phyloP scores from a whole-genome alignment of 30 jellyfish, hydroid and myxozoan genomes.

The Hydractinia symbiolongicarpus region DNA sequence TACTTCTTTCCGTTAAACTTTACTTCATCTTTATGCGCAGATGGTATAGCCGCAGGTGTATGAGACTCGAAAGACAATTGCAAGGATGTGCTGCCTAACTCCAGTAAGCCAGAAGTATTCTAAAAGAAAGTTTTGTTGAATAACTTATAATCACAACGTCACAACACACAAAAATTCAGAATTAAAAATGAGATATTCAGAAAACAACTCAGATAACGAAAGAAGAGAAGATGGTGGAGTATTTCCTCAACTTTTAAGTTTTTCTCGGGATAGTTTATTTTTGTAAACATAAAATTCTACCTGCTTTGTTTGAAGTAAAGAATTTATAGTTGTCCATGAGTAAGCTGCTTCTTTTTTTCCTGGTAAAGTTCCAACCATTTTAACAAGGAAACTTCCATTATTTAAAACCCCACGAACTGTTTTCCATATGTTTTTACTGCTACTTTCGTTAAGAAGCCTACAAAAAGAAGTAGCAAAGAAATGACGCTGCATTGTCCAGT shows the following conservation, averaged over 20 bases:
- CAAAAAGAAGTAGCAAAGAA: neutral
- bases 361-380: slow-evolving; percentile 8
- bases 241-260: too few species aligned
- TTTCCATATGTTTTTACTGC: slow-evolving; percentile 15
- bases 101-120: slow-evolving; percentile 26
- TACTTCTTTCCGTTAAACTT: slow-evolving; percentile 2
- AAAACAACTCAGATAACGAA: too few species aligned
- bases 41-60: neutral
- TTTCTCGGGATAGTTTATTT: too few species aligned
- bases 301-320: slow-evolving; percentile 14
- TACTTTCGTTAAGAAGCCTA: slow-evolving; percentile 7
- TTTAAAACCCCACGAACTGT: slow-evolving; percentile 13
- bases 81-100: slow-evolving; percentile 26
- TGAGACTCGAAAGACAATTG: slow-evolving; percentile 37
- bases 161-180: too few species aligned
- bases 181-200: too few species aligned
- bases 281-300: neutral
- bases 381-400: slow-evolving; percentile 17
- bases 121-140: neutral
- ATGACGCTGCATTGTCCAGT: neutral
- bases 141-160: too few species aligned
- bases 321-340: slow-evolving; percentile 33
- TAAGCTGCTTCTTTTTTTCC: slow-evolving; percentile 31
- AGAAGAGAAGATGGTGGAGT: too few species aligned
- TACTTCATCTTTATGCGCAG: neutral